phyloP scores from a whole-genome alignment of 2,113 vertebrate species.

The Leptobrachium ailaonicum region DNA sequence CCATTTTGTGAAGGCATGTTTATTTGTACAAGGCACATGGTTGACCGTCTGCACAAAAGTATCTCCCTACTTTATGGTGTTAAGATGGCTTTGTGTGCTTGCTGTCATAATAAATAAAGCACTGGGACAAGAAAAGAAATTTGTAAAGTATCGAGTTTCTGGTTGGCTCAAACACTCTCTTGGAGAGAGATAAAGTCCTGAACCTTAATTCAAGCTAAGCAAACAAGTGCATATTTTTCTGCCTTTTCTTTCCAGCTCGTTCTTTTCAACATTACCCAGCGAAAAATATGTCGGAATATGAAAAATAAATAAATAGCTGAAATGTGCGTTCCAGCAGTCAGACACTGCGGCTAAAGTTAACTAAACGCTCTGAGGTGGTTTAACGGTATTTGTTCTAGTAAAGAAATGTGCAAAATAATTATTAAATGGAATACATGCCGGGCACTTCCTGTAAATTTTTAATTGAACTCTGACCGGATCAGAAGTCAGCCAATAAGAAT shows the following conservation, averaged over 20 bases:
- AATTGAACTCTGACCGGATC: too few relatives aligned
- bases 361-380: too few relatives aligned
- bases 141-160: constrained; percentile 45
- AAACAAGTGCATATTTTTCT: constrained; percentile 42
- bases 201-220: constrained; percentile 36
- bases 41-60: constrained; percentile 57
- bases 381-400: too few relatives aligned
- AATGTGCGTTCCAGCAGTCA: constrained; percentile 32
- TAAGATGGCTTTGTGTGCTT: constrained; percentile 61
- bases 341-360: neutral
- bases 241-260: constrained; percentile 29
- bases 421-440: too few relatives aligned
- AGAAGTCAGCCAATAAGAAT: too few relatives aligned
- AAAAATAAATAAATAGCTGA: constrained; percentile 41
- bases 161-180: constrained; percentile 15
- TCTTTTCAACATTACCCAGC: constrained; percentile 37
- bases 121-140: constrained; percentile 51
- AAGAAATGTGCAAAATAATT: too few relatives aligned
- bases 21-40: constrained; percentile 68
- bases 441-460: too few relatives aligned
- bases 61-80: constrained; percentile 59
- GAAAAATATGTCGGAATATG: constrained; percentile 30
- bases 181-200: constrained; percentile 33
- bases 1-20: constrained; percentile 64
- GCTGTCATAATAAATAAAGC: constrained; percentile 60